Percentiles rank a stretch among this genome's conserved stretches.
Evolutionary conservation across 2,797 vertebrate genomes (phyloP).

Genomic region (Amphiprion clarkii): DNA sequence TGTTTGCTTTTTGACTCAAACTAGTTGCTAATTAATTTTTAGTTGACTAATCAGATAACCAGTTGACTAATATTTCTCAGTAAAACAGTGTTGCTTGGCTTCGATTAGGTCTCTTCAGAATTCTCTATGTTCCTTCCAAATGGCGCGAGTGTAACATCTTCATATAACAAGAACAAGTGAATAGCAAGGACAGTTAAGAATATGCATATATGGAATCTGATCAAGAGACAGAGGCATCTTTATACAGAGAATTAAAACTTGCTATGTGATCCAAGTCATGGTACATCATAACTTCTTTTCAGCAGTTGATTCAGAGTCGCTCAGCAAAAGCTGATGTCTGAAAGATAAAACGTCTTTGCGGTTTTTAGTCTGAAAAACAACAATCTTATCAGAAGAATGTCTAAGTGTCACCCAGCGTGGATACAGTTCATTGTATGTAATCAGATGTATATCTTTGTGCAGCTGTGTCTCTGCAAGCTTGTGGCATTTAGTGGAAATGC

Average conservation of each 20-base stretch:
- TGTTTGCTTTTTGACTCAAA: background rate
- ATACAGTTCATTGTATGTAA: background rate
- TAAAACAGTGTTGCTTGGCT: too few relatives aligned
- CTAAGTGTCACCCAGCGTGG: background rate
- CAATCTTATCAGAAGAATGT: background rate
- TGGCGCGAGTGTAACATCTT: too few relatives aligned
- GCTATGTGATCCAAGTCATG: too few relatives aligned
- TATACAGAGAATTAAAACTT: too few relatives aligned
- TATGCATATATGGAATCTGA: too few relatives aligned
- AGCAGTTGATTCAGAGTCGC: too few relatives aligned
- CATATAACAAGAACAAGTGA: too few relatives aligned
- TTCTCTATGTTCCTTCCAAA: too few relatives aligned
- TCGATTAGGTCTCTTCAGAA: too few relatives aligned
- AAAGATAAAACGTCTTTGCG: background rate
- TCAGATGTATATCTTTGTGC: background rate
- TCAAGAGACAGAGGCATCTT: too few relatives aligned
- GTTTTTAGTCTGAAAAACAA: background rate
- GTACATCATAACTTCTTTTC: too few relatives aligned
- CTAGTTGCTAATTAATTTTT: background rate
- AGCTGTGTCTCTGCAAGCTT: background rate
- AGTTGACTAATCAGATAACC: background rate
- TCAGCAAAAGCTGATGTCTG: background rate
- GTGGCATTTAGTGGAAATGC: slow-evolving; percentile 3
- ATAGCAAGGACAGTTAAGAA: background rate
- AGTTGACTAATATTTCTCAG: background rate